Evolutionary conservation across 2,797 vertebrate species (phyloP), one percentile per base, ranked within the genome.

Genomic region (Gadopsis marmoratus): DNA sequence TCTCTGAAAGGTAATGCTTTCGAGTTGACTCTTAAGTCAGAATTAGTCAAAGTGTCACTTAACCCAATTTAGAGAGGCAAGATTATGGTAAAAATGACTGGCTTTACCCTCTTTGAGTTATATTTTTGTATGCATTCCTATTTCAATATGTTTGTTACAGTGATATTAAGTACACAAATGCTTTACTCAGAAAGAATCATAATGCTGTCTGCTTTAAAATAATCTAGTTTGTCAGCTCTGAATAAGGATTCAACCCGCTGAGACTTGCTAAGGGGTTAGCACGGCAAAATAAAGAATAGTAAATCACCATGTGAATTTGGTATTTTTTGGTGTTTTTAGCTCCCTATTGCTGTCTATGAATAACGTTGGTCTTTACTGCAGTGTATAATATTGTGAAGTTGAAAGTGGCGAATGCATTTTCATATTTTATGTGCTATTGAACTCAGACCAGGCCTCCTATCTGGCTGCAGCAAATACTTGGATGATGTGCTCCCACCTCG

Each of bases 381-480:
- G 14, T 23, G 14, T 59, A 1, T 45, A 4, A 14, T 33, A 16
- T 60, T 55, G 29, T 66, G 26, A 69, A 56, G 43, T 21, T 76
- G 9, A 66, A 77, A 67, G 47, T 35, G 35, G 4, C 7, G 7
- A 16, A 50, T 21, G 31, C 10, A 39, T n/a, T 61, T 23, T 67
- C 23, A n/a, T 59, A 41, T 68, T 78, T 71, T 12, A 3, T 19
- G 12, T 19, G 51, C 26, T 41, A 43, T 31, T 26, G 39, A 78
- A 71, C 26, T 23, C 31, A 55, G 39, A 54, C 16, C 48, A 5
- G 0, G 4, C 17, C 16, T 45, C 41, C 14, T 69, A 3, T 53
- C 7, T 0, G 11, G 48, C 55, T 47, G 21, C 19, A 29, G 47
- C 16, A 9, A 50, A 48, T 51, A 71, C 39, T 39, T 64, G 5